Evolutionary conservation across 2,113 vertebrate genomes (phyloP).

Genomic region (Oryzias curvinotus): DNA sequence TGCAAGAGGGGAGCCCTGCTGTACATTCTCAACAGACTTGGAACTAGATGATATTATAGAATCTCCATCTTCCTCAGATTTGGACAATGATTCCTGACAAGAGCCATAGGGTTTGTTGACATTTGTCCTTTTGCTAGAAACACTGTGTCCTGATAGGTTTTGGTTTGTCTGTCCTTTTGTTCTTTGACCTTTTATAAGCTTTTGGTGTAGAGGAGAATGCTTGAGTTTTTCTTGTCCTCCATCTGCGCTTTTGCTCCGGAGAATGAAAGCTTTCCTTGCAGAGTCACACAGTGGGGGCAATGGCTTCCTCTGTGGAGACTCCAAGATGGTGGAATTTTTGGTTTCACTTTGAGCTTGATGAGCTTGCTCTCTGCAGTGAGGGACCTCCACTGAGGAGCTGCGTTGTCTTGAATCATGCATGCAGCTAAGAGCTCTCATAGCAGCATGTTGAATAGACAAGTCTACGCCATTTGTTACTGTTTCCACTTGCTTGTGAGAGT

Average conservation of each 20-base stretch:
- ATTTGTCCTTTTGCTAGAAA: slow-evolving; percentile 72
- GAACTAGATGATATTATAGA: slow-evolving; percentile 38
- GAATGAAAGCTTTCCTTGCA: slow-evolving; percentile 67
- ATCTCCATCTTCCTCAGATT: slow-evolving; percentile 60
- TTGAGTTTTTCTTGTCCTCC: slow-evolving; percentile 64
- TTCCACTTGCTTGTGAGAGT: slow-evolving; percentile 49
- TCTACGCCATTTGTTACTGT: slow-evolving; percentile 18
- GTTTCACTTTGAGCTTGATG: slow-evolving; percentile 66
- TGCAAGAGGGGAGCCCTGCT: slow-evolving; percentile 72
- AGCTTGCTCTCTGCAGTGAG: slow-evolving; percentile 72
- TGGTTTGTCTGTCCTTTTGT: slow-evolving; percentile 68
- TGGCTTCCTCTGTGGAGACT: slow-evolving; percentile 69
- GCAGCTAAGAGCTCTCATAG: slow-evolving; percentile 73
- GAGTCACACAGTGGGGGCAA: slow-evolving; percentile 62
- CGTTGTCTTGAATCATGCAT: slow-evolving; percentile 75
- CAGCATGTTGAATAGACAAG: slow-evolving; percentile 76
- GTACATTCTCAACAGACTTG: slow-evolving; percentile 62
- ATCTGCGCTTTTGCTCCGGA: slow-evolving; percentile 60
- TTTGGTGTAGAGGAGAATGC: slow-evolving; percentile 75
- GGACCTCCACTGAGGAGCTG: slow-evolving; percentile 66
- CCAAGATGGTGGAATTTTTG: slow-evolving; percentile 59
- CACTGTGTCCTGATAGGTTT: slow-evolving; percentile 55
- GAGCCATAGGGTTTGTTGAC: slow-evolving; percentile 79
- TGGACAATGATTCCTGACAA: slow-evolving; percentile 75
- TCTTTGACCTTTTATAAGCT: slow-evolving; percentile 71